Base-by-base conservation (phyloP, 2,888 invertebrate species). In the Sinohyriopsis cumingii region DNA sequence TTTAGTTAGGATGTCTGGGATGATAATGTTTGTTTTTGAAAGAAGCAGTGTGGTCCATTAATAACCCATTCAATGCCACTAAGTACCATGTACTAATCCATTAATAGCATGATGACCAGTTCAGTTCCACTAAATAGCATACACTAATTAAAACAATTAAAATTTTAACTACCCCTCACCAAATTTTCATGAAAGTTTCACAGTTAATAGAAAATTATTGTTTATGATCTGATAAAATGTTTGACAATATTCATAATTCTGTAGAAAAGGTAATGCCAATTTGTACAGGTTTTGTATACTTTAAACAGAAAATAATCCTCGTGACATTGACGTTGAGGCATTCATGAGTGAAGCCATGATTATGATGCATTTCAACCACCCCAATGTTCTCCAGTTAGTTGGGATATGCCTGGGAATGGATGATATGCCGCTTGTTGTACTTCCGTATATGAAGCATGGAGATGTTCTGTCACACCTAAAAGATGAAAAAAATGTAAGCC, bases 361-460 rank as follows among this genome's bases (percentile, higher is more conserved):
- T 64, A 92, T 92, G 92, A 91, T 91, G 70, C 91, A 91, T 74
- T 91, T 92, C 77, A 87, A 91, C 71, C 92, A 92, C 83, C 86
- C 87, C 3, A 91, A 92, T 82, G 91, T 92, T 3, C 84, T 92
- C 4, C 83, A 88, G 3, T 82, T 92, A 67, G 89, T 91, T 59
- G 92, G 92, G 20, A 91, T 92, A 25, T 89, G 90, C 67, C 86
- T 91, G 61, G 90, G 90, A 25, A 85, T 88, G 33, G 88, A 89
- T 69, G 89, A 89, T 54, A 88, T 89, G 80, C 92, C 92, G 1
- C 88, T 92, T 72, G 91, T 92, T 28, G 89, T 92, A 53, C 88
- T 91, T 65, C 91, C 92, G 18, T 92, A 88, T 82, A 92, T 92
- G 92, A 85, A 85, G 60, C 89, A 91, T 77, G 92, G 92, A 9